Percentiles rank a stretch among this genome's conserved stretches.
These are phyloP conservation scores for Vireo altiloquus DNA, from an alignment of 2,113 vertebrate species.

Conservation along the genomic window DNA sequence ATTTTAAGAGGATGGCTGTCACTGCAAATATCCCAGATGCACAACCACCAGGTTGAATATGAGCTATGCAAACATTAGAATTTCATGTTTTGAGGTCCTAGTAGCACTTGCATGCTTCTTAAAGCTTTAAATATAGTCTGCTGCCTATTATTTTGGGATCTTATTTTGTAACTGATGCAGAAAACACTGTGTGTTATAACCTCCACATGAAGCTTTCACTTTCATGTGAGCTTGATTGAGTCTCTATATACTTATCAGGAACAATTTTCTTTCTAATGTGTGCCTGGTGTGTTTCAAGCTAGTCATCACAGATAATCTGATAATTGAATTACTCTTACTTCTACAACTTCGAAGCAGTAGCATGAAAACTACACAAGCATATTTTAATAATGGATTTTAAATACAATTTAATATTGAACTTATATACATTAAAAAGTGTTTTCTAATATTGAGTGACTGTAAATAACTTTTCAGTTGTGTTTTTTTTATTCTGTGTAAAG, in stretches of 20 bases:
- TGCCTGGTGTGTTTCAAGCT: not conserved
- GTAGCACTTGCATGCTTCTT: not conserved
- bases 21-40: not conserved
- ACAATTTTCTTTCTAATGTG: not conserved
- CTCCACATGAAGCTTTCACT: not conserved
- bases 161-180: not conserved
- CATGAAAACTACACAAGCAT: not conserved
- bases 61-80: not conserved
- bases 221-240: not conserved
- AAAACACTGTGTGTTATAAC: not conserved
- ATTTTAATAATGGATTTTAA: not conserved
- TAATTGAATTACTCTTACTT: not conserved
- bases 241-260: rapidly evolving
- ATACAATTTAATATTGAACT: not conserved
- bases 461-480: too few species aligned
- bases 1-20: not conserved
- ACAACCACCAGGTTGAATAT: not conserved
- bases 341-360: not conserved
- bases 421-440: not conserved
- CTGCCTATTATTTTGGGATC: not conserved
- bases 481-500: not conserved
- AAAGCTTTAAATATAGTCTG: not conserved
- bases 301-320: not conserved
- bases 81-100: not conserved
- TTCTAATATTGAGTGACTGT: not conserved